These are phyloP conservation scores for Phengaris alcon DNA, from an alignment of 2,888 invertebrate genomes.

Conservation along the genomic window DNA sequence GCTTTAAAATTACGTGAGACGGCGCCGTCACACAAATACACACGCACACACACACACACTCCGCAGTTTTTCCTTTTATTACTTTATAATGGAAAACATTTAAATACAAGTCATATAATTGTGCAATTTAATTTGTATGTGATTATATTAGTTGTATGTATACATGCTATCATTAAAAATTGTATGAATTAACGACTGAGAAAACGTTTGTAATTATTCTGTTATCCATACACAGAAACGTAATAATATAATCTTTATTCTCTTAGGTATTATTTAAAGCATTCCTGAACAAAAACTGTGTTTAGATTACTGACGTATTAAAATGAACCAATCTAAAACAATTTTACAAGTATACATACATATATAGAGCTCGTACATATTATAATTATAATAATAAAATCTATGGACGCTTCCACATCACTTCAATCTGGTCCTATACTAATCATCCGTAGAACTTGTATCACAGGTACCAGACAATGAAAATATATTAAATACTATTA, in stretches of 20 bases:
- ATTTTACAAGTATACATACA: no score
- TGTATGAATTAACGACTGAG: not conserved
- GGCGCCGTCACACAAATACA: constrained; percentile 32
- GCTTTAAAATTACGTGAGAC: constrained; percentile 63
- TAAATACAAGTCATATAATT: constrained; percentile 26
- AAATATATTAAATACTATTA: no score
- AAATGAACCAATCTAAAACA: no score
- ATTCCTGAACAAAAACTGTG: no score
- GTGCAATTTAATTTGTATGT: constrained; percentile 24
- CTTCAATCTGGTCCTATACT: no score
- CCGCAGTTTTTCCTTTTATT: constrained; percentile 27
- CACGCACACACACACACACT: not conserved
- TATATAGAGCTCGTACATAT: no score
- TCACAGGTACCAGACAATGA: no score
- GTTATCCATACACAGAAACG: constrained; percentile 10
- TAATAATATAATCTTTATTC: not conserved
- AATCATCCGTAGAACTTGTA: no score
- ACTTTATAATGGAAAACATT: constrained; percentile 28
- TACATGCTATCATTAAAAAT: constrained; percentile 14
- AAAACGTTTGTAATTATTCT: not conserved
- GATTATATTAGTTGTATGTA: not conserved
- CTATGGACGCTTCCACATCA: no score
- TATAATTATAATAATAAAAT: no score
- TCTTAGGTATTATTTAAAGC: not conserved
- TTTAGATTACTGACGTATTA: no score